A percentile compares a stretch with the other conserved stretches of the same genome.
Evolutionary conservation across 23 tunicate genomes (phyloP).

Genomic region (Phallusia fumigata): DNA sequence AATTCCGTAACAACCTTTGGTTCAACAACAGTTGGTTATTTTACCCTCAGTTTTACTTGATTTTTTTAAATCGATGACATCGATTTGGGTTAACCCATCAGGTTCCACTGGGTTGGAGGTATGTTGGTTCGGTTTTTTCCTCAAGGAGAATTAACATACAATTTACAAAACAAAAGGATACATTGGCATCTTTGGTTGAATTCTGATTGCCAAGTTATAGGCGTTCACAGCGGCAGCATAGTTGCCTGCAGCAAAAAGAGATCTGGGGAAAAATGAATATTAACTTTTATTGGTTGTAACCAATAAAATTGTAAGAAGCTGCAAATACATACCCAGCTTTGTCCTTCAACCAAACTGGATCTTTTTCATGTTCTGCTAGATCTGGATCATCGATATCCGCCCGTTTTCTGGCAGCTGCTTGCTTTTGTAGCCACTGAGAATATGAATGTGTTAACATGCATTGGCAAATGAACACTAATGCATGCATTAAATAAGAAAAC

Average conservation of each 20-base stretch:
- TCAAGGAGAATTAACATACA: too few relatives aligned
- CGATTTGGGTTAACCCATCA: too few relatives aligned
- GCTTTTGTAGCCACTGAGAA: constrained; percentile 84
- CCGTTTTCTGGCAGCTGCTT: constrained; percentile 84
- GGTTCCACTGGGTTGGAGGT: too few relatives aligned
- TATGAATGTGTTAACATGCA: too few relatives aligned
- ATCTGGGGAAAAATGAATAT: constrained; percentile 1
- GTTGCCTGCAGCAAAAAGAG: constrained; percentile 62
- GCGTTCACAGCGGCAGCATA: constrained; percentile 82
- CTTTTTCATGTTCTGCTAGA: constrained; percentile 88
- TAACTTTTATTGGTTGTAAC: background rate
- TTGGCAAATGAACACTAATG: too few relatives aligned
- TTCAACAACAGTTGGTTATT: too few relatives aligned
- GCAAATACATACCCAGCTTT: constrained; percentile 57
- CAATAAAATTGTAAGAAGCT: background rate
- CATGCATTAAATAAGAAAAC: too few relatives aligned
- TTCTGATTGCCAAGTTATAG: constrained; percentile 79
- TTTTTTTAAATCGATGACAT: too few relatives aligned
- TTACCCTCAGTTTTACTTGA: too few relatives aligned
- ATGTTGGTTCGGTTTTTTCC: too few relatives aligned
- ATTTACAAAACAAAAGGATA: background rate
- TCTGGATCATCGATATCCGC: constrained; percentile 64
- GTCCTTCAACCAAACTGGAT: constrained; percentile 91
- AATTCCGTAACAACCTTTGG: too few relatives aligned
- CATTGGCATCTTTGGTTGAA: constrained; percentile 78